These are phyloP conservation scores for Lerista edwardsae DNA, from an alignment of 2,797 vertebrate species.

Conservation along the genomic window DNA sequence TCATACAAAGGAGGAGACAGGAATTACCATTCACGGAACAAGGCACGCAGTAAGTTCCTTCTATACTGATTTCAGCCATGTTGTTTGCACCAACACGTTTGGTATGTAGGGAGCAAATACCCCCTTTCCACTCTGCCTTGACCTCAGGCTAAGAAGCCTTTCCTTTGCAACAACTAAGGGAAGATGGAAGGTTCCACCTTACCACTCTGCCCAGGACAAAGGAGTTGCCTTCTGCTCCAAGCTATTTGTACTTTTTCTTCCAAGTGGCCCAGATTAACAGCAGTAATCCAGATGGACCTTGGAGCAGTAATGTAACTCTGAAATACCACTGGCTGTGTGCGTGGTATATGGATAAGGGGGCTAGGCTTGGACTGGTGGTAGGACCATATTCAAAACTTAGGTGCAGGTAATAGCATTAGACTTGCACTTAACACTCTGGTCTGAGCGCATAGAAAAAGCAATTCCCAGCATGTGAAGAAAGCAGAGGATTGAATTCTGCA, in stretches of 20 bases:
- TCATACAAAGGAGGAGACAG: background rate
- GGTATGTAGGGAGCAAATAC: no score
- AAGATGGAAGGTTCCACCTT: background rate
- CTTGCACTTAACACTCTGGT: no score
- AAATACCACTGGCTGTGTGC: background rate
- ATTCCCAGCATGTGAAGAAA: no score
- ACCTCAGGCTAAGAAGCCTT: background rate
- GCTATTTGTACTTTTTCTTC: background rate
- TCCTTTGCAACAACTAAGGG: background rate
- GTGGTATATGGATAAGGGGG: background rate
- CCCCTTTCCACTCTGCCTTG: no score
- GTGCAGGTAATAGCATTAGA: no score
- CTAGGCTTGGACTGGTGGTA: background rate
- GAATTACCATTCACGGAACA: no score
- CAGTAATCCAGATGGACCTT: background rate
- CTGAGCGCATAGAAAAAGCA: no score
- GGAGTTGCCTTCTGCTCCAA: background rate
- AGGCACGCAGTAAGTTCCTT: no score
- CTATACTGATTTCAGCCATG: no score
- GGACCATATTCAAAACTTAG: background rate
- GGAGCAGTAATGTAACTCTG: background rate
- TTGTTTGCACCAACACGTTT: no score
- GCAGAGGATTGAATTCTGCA: no score
- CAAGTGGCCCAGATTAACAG: background rate
- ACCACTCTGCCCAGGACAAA: background rate